A percentile compares a stretch with the other conserved stretches of the same genome.
These are phyloP conservation scores for Eidolon dupreanum DNA, from an alignment of 2,797 vertebrate species.

Conservation along the genomic window DNA sequence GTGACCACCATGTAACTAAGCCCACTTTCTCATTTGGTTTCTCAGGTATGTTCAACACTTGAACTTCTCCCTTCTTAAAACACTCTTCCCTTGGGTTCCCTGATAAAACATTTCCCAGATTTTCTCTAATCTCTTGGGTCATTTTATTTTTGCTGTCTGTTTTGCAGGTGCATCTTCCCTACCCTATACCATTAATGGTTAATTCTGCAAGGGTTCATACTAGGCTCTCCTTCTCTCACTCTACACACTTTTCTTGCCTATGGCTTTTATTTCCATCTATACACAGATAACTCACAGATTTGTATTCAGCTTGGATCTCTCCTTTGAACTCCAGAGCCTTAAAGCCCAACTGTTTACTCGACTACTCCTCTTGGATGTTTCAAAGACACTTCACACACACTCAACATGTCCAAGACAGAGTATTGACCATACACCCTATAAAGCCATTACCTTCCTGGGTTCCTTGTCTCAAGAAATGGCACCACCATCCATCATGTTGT, in stretches of 20 bases:
- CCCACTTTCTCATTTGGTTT: neutral
- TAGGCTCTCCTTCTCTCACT: neutral
- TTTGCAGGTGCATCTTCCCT: neutral
- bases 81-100: neutral
- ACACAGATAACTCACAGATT: neutral
- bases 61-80: neutral
- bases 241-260: neutral
- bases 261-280: neutral
- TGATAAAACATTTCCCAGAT: neutral
- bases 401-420: neutral
- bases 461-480: neutral
- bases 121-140: neutral
- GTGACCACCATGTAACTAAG: neutral
- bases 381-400: neutral
- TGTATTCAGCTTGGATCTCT: neutral
- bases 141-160: neutral
- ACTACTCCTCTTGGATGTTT: neutral
- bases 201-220: neutral
- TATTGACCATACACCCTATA: neutral
- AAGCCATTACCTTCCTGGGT: neutral
- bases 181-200: neutral
- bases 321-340: neutral
- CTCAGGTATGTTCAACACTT: neutral
- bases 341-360: neutral
- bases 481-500: no score